phyloP scores from a whole-genome alignment of 2,888 invertebrate genomes.

The Phorcus lineatus region DNA sequence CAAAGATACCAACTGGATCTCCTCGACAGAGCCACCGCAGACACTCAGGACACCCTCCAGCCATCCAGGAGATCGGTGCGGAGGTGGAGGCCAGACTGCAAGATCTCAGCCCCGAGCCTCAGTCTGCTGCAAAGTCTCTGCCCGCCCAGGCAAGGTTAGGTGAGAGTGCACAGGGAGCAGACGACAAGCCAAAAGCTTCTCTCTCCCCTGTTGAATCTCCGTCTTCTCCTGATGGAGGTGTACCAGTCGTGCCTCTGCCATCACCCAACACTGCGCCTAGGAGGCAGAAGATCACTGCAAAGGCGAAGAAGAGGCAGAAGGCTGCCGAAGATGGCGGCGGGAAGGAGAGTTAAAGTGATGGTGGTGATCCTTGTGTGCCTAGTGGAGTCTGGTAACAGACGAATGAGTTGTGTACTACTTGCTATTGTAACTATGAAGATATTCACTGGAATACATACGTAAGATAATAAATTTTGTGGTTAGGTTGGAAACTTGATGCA shows the following conservation, averaged over 20 bases:
- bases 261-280: constrained; percentile 50
- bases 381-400: too few relatives aligned
- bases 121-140: not conserved
- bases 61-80: constrained; percentile 40
- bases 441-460: too few relatives aligned
- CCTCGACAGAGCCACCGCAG: constrained; percentile 26
- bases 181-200: not conserved
- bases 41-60: constrained; percentile 34
- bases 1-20: constrained; percentile 40
- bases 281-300: constrained; percentile 64
- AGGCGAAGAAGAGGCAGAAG: constrained; percentile 67
- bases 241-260: constrained; percentile 30
- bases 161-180: not conserved
- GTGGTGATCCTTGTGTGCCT: too few relatives aligned
- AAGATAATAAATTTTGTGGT: too few relatives aligned
- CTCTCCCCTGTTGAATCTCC: not conserved
- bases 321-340: constrained; percentile 46
- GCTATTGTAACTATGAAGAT: too few relatives aligned
- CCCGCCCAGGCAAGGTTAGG: not conserved
- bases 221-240: not conserved
- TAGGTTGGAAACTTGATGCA: too few relatives aligned
- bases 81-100: not conserved
- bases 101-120: not conserved
- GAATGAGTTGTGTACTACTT: too few relatives aligned
- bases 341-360: not conserved